These are phyloP conservation scores for Ophiothrix spiculata DNA, from an alignment of 35 echinoderm and acorn worm genomes.

Conservation along the genomic window DNA sequence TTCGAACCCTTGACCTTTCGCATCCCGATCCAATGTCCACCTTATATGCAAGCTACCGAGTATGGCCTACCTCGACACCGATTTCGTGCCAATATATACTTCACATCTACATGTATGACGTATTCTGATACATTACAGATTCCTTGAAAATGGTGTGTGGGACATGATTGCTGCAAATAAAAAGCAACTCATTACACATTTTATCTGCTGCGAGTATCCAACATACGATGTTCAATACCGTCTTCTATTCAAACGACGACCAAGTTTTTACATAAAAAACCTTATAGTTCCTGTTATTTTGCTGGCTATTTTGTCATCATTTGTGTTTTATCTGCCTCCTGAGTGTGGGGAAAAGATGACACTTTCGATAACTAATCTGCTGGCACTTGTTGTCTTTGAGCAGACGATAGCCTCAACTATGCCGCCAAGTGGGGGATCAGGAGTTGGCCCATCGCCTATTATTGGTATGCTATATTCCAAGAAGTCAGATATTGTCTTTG, in stretches of 20 bases:
- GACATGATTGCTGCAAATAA: not conserved
- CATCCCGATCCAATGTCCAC: too few species aligned
- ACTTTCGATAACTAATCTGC: constrained; percentile 51
- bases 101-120: too few species aligned
- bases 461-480: too few species aligned
- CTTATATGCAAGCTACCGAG: too few species aligned
- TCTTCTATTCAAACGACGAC: not conserved
- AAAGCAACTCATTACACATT: not conserved
- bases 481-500: too few species aligned
- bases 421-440: constrained; percentile 40
- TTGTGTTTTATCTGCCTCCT: constrained; percentile 48
- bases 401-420: constrained; percentile 42
- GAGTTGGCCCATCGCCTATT: too few species aligned
- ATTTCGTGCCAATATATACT: too few species aligned
- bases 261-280: not conserved
- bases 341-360: constrained; percentile 77
- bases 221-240: not conserved
- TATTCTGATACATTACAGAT: too few species aligned
- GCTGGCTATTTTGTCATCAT: constrained; percentile 20
- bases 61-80: too few species aligned
- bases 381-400: constrained; percentile 68
- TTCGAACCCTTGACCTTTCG: too few species aligned
- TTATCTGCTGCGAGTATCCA: not conserved
- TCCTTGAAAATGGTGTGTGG: not conserved
- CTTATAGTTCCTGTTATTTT: constrained; percentile 25